These are phyloP conservation scores for Lepeophtheirus nordmannii DNA, from an alignment of 2,888 invertebrate species.

Conservation along the genomic window DNA sequence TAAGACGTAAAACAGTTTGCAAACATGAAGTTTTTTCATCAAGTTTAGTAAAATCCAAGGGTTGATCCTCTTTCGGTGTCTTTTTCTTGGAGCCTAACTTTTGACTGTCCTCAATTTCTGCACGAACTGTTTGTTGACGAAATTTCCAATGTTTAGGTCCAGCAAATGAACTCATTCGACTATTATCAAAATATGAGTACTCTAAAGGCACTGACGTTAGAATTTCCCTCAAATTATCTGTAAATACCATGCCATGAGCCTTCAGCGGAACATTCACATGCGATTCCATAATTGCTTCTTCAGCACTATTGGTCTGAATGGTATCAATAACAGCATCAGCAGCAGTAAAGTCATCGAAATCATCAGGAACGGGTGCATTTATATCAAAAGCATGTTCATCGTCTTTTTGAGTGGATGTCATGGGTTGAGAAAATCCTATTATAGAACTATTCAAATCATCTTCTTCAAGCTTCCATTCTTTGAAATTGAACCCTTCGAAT, in stretches of 20 bases:
- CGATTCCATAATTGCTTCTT: too few relatives aligned
- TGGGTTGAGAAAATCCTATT: neutral
- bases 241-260: neutral
- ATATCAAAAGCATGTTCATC: constrained; percentile 42
- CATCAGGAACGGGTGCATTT: constrained; percentile 39
- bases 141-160: constrained; percentile 71
- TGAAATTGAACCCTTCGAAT: constrained; percentile 46
- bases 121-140: neutral
- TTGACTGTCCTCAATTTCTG: neutral
- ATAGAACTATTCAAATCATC: constrained; percentile 26
- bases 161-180: constrained; percentile 46
- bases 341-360: constrained; percentile 28
- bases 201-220: constrained; percentile 42
- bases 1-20: constrained; percentile 18
- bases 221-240: neutral
- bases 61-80: constrained; percentile 18
- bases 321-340: constrained; percentile 28
- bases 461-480: constrained; percentile 39
- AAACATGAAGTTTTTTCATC: neutral
- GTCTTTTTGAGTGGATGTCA: constrained; percentile 38
- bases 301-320: neutral
- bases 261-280: too few relatives aligned
- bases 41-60: constrained; percentile 16
- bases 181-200: constrained; percentile 51
- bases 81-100: constrained; percentile 14